A percentile compares a stretch with the other conserved stretches of the same genome.
Conservation (phyloP, 1,140 invertebrate genomes). For the Vollenhovia emeryi region DNA sequence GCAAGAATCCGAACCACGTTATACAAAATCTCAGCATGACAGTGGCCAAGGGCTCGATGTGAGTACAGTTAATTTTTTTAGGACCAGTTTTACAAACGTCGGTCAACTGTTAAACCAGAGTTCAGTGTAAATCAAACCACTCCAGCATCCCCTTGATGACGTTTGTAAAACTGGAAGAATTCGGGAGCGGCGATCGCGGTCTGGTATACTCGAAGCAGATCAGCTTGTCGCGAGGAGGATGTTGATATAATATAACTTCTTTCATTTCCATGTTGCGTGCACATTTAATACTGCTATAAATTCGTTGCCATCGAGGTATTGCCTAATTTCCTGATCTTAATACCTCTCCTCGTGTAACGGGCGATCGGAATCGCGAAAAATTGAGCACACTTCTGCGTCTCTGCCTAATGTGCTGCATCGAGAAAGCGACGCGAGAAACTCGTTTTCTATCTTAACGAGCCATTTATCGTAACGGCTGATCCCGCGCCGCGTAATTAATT, state of each 20-base stretch:
- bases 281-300: not conserved
- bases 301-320: not conserved
- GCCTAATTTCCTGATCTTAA: constrained; percentile 13
- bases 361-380: constrained; percentile 12
- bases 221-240: not conserved
- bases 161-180: too few species aligned
- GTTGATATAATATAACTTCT: not conserved
- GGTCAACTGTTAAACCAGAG: too few species aligned
- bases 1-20: constrained; percentile 92
- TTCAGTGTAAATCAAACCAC: too few species aligned
- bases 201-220: not conserved
- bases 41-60: constrained; percentile 96
- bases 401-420: not conserved
- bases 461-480: not conserved
- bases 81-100: too few species aligned
- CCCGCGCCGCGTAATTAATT: not conserved
- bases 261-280: not conserved
- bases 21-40: constrained; percentile 95
- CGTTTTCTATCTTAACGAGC: not conserved
- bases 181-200: too few species aligned
- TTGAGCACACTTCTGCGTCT: not conserved
- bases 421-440: constrained; percentile 30
- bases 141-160: too few species aligned
- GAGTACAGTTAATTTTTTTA: constrained; percentile 84
- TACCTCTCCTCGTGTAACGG: not conserved